Evolutionary conservation across 2,888 invertebrate genomes (phyloP), one percentile per base, ranked within the genome.

Genomic region (Ichneumoninae sp.): DNA sequence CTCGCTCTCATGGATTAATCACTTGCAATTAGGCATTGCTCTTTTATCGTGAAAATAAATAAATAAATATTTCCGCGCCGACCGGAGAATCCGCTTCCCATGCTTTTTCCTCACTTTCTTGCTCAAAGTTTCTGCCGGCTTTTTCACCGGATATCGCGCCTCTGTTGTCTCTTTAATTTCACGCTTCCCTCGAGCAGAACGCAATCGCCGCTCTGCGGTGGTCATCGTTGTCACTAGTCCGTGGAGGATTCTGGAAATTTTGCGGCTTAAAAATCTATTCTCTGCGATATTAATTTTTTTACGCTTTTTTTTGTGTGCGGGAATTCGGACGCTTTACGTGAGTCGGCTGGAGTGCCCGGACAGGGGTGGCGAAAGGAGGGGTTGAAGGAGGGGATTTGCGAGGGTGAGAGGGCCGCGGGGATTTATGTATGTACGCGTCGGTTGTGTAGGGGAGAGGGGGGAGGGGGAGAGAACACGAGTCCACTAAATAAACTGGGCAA

Each of bases 401-500:
- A 83, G 82, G 86, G 76, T 75, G 74, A 40, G 54, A 30, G 66
- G 65, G 10, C 50, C 66, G 85, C 83, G 82, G 78, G 89, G 87
- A 90, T 90, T 88, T 88, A 87, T 89, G 88, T 79, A 88, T 83
- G 82, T 86, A 86, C 85, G 22, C 54, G 85, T 81, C 68, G 83
- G 85, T 86, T 75, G 77, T 86, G 79, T 63, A 74, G 71, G 70
- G 65, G 54, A 54, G 22, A 8, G n/a, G 52, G 19, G 7, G 16
- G 16, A 3, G 26, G 52, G n/a, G 52, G 52, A 5, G 52, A 16
- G 52, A 52, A 52, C 52, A 52, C 52, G 89, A 88, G 88, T 90
- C 88, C 89, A 91, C 90, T 92, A 92, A 92, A 92, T 92, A 92
- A 92, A 91, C 89, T 88, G 85, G 88, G 88, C 90, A 91, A 91